Conservation (phyloP, 2,113 vertebrate species). For the Bolborhynchus lineola region DNA sequence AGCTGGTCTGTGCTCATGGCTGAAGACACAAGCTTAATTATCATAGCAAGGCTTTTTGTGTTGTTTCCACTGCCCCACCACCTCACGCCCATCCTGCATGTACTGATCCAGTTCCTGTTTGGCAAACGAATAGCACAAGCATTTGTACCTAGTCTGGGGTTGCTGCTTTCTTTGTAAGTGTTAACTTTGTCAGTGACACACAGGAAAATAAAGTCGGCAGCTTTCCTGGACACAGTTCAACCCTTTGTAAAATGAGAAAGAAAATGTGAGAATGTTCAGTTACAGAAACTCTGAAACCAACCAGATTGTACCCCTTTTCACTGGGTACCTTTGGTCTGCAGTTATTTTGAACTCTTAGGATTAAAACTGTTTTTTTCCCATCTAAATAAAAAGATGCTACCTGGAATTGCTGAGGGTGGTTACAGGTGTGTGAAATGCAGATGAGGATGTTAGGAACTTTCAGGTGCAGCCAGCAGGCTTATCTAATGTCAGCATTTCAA, state of each 20-base stretch:
- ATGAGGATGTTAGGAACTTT: neutral
- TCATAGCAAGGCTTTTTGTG: neutral
- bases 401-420: neutral
- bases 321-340: neutral
- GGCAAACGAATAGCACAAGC: neutral
- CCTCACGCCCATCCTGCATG: neutral
- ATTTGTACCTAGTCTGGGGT: neutral
- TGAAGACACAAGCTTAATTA: neutral
- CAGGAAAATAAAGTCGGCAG: neutral
- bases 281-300: neutral
- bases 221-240: neutral
- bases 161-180: neutral
- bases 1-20: neutral
- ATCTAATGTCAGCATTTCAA: neutral
- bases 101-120: neutral
- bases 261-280: neutral
- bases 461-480: neutral
- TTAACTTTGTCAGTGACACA: neutral
- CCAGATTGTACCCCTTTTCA: accelerated
- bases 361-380: neutral
- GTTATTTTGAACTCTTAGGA: neutral
- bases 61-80: neutral
- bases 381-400: neutral
- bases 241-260: neutral
- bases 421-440: neutral